These are phyloP conservation scores for Epizoanthus rinbou DNA, from an alignment of 92 coral and sea anemone genomes.

Conservation along the genomic window DNA sequence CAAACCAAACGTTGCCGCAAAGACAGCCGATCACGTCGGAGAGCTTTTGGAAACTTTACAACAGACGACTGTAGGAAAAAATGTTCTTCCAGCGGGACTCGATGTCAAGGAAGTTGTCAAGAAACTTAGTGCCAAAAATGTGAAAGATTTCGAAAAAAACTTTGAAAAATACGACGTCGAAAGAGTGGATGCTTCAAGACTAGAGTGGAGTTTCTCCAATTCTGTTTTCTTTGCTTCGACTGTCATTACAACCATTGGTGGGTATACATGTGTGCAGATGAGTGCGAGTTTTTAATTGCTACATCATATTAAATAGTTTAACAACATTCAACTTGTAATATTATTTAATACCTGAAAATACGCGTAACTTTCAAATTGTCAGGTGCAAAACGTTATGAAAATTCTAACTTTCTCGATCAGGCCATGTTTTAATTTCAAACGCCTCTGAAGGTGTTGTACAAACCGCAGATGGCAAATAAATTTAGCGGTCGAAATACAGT, in stretches of 20 bases:
- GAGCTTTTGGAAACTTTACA: conserved; percentile 68
- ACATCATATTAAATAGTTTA: neutral
- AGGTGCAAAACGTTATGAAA: no score
- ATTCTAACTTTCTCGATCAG: no score
- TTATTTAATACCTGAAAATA: no score
- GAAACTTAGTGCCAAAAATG: conserved; percentile 54
- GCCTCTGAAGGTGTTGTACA: no score
- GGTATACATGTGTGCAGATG: conserved; percentile 1
- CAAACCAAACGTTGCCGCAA: conserved; percentile 46
- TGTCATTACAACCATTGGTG: conserved; percentile 85
- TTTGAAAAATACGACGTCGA: conserved; percentile 52
- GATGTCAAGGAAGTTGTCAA: conserved; percentile 58
- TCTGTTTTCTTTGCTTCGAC: conserved; percentile 88
- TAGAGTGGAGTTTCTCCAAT: conserved; percentile 83
- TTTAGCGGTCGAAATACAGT: no score
- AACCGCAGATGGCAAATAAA: no score
- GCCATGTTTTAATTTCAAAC: no score
- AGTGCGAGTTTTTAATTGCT: neutral
- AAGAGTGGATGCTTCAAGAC: conserved; percentile 68
- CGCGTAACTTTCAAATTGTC: no score
- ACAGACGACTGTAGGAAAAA: conserved; percentile 60
- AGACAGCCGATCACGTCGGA: conserved; percentile 55
- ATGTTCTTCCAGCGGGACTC: conserved; percentile 57
- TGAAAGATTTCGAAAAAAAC: conserved; percentile 55
- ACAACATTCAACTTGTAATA: no score